Evolutionary conservation across 2,113 vertebrate genomes (phyloP), one percentile per base, ranked within the genome.

Genomic region (Pluvianellus socialis): DNA sequence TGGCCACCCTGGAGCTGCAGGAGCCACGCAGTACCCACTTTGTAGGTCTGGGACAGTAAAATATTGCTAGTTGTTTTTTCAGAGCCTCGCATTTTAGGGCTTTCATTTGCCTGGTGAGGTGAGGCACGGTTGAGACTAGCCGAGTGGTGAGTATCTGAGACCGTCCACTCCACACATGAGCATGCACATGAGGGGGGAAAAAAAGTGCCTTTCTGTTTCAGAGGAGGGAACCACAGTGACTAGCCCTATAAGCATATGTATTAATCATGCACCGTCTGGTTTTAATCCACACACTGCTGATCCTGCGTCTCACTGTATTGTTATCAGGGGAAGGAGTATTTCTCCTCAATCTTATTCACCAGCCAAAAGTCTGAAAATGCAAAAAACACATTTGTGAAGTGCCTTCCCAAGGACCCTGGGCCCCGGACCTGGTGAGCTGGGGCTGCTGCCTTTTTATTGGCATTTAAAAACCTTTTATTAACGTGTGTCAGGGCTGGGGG

Each of bases 251-350:
- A 98, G 98, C 94, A 96, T 92, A 97, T 97, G 97, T 98, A 98
- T 98, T 98, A 98, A 98, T 98, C 98, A 98, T 98, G 96, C 97
- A 97, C 96, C 97, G 98, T 98, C 98, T 98, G 98, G 98, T 98
- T 98, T 98, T 98, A 98, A 98, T 98, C 98, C 98, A 98, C 97
- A 96, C 61, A 68, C 96, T 98, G 98, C 98, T 98, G 97, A 98
- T 98, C 97, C 97, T 98, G 98, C 97, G 97, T 98, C 97, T 98
- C 97, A 96, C 98, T 98, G 98, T 97, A 98, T 97, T 98, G 98
- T 98, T 98, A 98, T 98, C 97, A 97, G 96, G 98, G 98, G 98
- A 98, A 98, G 97, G 97, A 98, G 96, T 96, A 97, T 97, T 98
- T 98, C 97, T 98, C 98, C 94, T 98, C 97, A 98, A 97, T 98